phyloP scores from a whole-genome alignment of 2,888 invertebrate species.

The Anoncus sp. region DNA sequence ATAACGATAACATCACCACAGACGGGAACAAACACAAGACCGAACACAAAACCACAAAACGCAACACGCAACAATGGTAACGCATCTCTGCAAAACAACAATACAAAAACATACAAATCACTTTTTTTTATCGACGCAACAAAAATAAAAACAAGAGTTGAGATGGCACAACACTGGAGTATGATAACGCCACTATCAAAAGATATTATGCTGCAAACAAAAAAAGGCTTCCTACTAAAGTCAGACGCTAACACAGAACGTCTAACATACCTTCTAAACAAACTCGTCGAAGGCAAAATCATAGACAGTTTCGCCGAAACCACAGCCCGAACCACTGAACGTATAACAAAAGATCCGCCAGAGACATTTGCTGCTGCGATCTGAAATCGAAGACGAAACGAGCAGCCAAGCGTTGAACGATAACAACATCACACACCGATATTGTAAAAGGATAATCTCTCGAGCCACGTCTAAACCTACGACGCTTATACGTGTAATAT shows the following conservation, averaged over 20 bases:
- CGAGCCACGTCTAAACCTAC: constrained; percentile 39
- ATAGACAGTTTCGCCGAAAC: constrained; percentile 39
- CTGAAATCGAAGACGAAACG: constrained; percentile 28
- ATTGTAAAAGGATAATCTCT: constrained; percentile 43
- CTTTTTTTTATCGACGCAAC: constrained; percentile 27
- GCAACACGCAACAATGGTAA: too few species aligned
- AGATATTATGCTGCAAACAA: constrained; percentile 32
- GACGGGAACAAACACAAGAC: too few species aligned
- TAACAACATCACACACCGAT: constrained; percentile 38
- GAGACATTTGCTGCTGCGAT: constrained; percentile 31
- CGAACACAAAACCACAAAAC: background rate
- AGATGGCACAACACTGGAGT: constrained; percentile 23
- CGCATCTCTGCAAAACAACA: too few species aligned
- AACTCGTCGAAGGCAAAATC: constrained; percentile 7
- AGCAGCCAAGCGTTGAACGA: constrained; percentile 15
- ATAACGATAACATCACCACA: too few species aligned
- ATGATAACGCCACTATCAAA: background rate
- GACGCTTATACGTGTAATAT: constrained; percentile 35
- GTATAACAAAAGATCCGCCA: background rate
- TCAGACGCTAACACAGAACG: constrained; percentile 12
- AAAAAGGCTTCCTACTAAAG: constrained; percentile 34
- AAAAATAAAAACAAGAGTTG: constrained; percentile 14
- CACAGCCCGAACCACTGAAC: background rate
- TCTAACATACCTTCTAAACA: constrained; percentile 10
- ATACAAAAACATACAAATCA: too few species aligned